A percentile compares a stretch with the other conserved stretches of the same genome.
These are phyloP conservation scores for Stomatorhinus ivindoensis DNA, from an alignment of 2,113 vertebrate species.

Conservation along the genomic window DNA sequence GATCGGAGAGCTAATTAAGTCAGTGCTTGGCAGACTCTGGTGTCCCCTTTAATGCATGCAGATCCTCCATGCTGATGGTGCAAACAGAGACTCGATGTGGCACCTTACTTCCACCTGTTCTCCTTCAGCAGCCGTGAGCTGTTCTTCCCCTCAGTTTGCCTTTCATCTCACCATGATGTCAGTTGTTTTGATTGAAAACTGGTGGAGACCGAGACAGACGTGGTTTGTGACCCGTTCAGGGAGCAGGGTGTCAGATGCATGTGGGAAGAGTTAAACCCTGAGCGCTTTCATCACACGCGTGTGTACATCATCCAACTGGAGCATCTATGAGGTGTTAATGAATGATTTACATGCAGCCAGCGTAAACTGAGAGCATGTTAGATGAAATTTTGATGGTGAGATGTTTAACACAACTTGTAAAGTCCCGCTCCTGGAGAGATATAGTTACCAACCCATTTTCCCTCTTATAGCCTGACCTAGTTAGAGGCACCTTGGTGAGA, in stretches of 20 bases:
- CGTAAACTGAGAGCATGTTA: neutral
- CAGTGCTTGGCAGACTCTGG: neutral
- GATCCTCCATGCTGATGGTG: neutral
- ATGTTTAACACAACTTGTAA: neutral
- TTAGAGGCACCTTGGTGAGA: neutral
- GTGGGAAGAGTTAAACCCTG: neutral
- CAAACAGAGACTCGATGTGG: neutral
- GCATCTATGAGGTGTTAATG: neutral
- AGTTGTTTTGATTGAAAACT: neutral
- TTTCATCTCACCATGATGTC: neutral
- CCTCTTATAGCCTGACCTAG: neutral
- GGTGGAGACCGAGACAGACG: neutral
- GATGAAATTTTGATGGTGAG: neutral
- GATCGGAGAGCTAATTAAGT: neutral
- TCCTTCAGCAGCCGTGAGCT: neutral
- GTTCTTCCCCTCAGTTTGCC: neutral
- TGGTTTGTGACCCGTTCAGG: neutral
- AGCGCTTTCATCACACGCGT: neutral
- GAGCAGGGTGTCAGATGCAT: neutral
- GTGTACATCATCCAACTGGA: neutral
- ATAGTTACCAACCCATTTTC: constrained; percentile 1
- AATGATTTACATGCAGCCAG: neutral
- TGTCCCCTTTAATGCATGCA: neutral
- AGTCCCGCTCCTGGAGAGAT: neutral
- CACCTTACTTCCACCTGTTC: neutral